Evolutionary conservation across 2,797 vertebrate genomes (phyloP).

Genomic region (Ambastaia sidthimunki): DNA sequence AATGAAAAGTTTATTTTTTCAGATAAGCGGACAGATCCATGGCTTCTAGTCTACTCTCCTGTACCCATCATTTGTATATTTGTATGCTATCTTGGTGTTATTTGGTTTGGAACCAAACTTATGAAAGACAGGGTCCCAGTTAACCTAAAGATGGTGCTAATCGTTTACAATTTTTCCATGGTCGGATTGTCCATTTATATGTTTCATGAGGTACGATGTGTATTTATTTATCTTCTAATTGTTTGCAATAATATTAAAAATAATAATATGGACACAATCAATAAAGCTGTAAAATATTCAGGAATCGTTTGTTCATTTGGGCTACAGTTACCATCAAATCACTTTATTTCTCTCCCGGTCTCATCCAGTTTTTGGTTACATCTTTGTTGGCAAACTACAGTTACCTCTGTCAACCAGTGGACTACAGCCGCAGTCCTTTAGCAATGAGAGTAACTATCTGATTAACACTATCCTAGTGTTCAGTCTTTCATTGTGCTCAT

Average conservation of each 20-base stretch:
- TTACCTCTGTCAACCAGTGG: conserved; percentile 79
- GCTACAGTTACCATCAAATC: not conserved
- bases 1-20: conserved; percentile 20
- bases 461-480: not conserved
- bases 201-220: conserved; percentile 76
- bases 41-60: conserved; percentile 76
- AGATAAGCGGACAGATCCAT: conserved; percentile 79
- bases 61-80: conserved; percentile 72
- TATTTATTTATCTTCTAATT: not conserved
- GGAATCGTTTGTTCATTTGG: not conserved
- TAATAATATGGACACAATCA: not conserved
- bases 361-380: conserved; percentile 77
- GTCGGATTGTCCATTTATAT: conserved; percentile 75
- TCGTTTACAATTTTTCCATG: conserved; percentile 74
- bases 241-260: not conserved
- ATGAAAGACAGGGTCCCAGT: conserved; percentile 62
- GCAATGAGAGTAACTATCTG: conserved; percentile 71
- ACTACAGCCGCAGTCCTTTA: conserved; percentile 74
- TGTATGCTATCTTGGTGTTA: conserved; percentile 68
- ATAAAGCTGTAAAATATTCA: not conserved
- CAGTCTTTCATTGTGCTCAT: not conserved
- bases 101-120: conserved; percentile 70
- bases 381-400: conserved; percentile 78
- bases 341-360: conserved; percentile 31
- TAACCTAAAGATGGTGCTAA: conserved; percentile 70